Base-by-base conservation (phyloP, 2,888 invertebrate species). In the Cenopis cana region DNA sequence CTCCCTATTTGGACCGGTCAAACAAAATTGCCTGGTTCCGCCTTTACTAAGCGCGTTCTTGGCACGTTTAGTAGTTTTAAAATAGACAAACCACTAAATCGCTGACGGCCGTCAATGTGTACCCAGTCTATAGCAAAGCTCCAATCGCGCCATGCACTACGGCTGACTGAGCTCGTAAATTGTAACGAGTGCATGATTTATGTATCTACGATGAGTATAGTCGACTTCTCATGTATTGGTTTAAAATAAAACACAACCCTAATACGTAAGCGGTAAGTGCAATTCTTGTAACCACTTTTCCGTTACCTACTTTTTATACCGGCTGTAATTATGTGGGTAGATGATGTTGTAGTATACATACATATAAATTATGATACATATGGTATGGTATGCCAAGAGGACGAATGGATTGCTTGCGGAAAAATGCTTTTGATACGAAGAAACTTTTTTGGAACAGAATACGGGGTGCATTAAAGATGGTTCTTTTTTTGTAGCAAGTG, bases 151-250 rank as follows among this genome's bases (percentile, higher is more conserved):
- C 78, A 70, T 85, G 85, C 71, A 71, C 82, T 86, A 85, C 81
- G 86, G 84, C 82, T 82, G 86, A 84, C 84, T 82, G 79, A 79
- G 82, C 80, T 89, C 91, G 85, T 93, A 93, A 93, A 93, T 91
- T 83, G 87, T 90, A 91, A 93, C 91, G 91, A 93, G 92, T 90
- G 81, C 89, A 87, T 92, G 93, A 93, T 93, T 93, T 93, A 91
- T 91, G 85, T 77, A 80, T 68, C 61, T 72, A 55, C 55, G 49
- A 70, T 69, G 73, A 60, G 68, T 73, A 72, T 33, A 62, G 50
- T 49, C 52, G n/a, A 59, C 50, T 20, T 46, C 52, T 20, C 18
- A 33, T 29, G 17, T 52, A 18, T 20, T 9, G 20, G 3, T 14
- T 54, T 20, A 54, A 38, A 52, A 64, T 64, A 64, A 38, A 55